Evolutionary conservation across 2,113 vertebrate genomes (phyloP).

Genomic region (Origma solitaria): DNA sequence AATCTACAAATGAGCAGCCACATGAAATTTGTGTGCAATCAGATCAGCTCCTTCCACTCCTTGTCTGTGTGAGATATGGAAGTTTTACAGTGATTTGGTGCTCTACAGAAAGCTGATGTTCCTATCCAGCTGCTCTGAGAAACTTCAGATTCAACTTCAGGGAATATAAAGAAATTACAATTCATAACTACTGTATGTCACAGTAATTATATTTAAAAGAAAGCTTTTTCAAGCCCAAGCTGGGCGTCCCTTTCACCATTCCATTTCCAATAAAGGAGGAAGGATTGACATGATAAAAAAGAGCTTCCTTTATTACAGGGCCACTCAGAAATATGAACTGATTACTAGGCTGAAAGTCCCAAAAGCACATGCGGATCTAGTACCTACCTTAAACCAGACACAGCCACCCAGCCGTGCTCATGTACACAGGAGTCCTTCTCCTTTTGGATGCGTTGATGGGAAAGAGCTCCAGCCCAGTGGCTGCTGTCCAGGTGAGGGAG

Average conservation of each 20-base stretch:
- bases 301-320: not conserved
- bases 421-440: not conserved
- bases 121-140: not conserved
- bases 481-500: not conserved
- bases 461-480: not conserved
- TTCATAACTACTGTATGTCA: not conserved
- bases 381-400: not conserved
- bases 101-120: not conserved
- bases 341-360: not conserved
- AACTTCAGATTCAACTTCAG: not conserved
- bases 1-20: not conserved
- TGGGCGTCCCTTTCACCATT: not conserved
- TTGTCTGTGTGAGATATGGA: rapidly evolving
- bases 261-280: not conserved
- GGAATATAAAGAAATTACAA: not conserved
- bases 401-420: not conserved
- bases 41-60: not conserved
- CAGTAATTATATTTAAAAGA: not conserved
- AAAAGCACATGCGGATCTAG: not conserved
- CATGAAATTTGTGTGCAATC: not conserved
- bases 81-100: not conserved
- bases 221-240: not conserved
- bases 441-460: rapidly evolving
- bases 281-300: not conserved
- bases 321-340: not conserved